Evolutionary conservation across 2,113 vertebrate species (phyloP).

Genomic region (Xiphorhynchus elegans): DNA sequence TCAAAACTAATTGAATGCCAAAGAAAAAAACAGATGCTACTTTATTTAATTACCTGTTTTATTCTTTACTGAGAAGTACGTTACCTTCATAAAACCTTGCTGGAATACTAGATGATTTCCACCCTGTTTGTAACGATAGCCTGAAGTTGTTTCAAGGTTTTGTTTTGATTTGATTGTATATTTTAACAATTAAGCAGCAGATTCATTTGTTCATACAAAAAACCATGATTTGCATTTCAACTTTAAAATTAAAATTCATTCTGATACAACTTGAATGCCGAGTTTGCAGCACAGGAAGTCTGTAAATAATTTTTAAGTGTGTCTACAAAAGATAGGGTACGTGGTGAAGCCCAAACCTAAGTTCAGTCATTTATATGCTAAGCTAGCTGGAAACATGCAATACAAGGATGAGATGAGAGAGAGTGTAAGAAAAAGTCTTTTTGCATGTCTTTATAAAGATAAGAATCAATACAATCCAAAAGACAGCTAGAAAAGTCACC

Average conservation of each 20-base stretch:
- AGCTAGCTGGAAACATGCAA: accelerated
- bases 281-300: not conserved
- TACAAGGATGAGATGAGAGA: not conserved
- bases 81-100: not conserved
- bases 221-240: not conserved
- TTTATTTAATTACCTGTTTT: not conserved
- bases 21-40: not conserved
- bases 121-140: not conserved
- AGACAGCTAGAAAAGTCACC: not conserved
- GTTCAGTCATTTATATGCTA: not conserved
- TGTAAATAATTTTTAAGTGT: not conserved
- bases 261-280: not conserved
- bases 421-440: not conserved
- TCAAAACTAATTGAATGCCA: not conserved
- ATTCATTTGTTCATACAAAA: not conserved
- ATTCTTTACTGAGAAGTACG: not conserved
- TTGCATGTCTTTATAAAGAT: not conserved
- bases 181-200: not conserved
- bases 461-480: not conserved
- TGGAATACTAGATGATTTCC: not conserved
- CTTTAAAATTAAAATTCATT: slow-evolving; percentile 23
- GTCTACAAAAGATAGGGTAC: not conserved
- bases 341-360: not conserved
- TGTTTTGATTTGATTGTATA: not conserved
- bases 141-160: not conserved